Conservation (phyloP, 1,140 invertebrate genomes). For the Bilobella aurantiaca region DNA sequence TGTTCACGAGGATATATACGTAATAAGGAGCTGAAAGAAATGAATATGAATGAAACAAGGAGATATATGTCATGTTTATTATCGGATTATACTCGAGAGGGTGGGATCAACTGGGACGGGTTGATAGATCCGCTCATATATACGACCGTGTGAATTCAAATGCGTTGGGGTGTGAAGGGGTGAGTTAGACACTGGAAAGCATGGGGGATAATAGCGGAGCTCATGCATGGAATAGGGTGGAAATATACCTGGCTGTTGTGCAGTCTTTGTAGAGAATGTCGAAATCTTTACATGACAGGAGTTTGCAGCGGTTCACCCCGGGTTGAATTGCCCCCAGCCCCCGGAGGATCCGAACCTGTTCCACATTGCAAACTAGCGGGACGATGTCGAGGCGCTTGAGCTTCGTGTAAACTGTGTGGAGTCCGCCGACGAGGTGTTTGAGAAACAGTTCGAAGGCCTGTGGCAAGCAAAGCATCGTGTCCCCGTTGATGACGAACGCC, state of each 20-base stretch:
- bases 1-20: no score
- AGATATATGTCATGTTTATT: no score
- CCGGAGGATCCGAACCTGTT: conserved; percentile 93
- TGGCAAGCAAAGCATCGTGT: conserved; percentile 94
- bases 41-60: no score
- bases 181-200: no score
- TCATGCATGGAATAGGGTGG: no score
- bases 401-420: conserved; percentile 98
- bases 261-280: conserved; percentile 98
- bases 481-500: conserved; percentile 89
- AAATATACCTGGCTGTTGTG: conserved; percentile 99
- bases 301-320: conserved; percentile 97
- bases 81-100: no score
- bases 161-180: no score
- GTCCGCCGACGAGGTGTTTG: conserved; percentile 93
- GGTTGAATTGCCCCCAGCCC: conserved; percentile 97
- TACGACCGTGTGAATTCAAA: no score
- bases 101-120: no score
- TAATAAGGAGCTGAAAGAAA: no score
- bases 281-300: conserved; percentile 96
- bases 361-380: conserved; percentile 97
- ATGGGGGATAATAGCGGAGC: no score
- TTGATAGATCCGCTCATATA: no score
- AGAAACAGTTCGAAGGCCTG: conserved; percentile 98
- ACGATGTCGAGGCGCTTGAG: conserved; percentile 96